phyloP scores from a whole-genome alignment of 2,113 vertebrate species.

The Mohoua ochrocephala region DNA sequence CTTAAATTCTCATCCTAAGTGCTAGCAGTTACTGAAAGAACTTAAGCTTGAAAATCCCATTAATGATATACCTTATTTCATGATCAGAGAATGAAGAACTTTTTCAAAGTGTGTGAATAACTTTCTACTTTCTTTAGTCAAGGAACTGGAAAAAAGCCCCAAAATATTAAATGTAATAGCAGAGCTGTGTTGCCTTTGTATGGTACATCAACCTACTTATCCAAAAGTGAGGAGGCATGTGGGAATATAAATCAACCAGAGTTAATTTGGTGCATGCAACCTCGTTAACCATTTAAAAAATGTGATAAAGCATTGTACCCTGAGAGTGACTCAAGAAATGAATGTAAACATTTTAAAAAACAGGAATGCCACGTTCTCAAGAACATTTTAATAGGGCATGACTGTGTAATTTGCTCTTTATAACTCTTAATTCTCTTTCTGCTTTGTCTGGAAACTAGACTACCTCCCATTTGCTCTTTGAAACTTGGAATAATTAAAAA shows the following conservation, averaged over 20 bases:
- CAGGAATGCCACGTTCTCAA: background rate
- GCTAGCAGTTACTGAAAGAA: background rate
- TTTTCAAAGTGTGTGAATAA: background rate
- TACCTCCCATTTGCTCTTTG: conserved; percentile 15
- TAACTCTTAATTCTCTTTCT: background rate
- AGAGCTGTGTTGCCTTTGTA: background rate
- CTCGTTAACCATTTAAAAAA: background rate
- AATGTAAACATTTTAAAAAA: background rate
- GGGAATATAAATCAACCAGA: background rate
- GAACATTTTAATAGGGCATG: background rate
- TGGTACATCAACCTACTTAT: background rate
- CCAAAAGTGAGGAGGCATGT: background rate
- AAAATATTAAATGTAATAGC: background rate
- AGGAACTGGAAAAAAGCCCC: background rate
- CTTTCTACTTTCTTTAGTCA: background rate
- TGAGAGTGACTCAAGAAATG: background rate
- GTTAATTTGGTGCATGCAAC: background rate
- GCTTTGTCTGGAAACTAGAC: conserved; percentile 1
- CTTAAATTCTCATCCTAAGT: background rate
- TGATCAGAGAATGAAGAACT: background rate
- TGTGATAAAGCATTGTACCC: background rate
- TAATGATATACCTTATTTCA: background rate
- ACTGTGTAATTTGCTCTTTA: background rate
- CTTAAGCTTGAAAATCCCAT: background rate
- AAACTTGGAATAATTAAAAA: conserved; percentile 67